Percentiles rank a stretch among this genome's conserved stretches.
Conservation (phyloP, 2,797 vertebrate genomes). For the Poliocrania exsul region DNA sequence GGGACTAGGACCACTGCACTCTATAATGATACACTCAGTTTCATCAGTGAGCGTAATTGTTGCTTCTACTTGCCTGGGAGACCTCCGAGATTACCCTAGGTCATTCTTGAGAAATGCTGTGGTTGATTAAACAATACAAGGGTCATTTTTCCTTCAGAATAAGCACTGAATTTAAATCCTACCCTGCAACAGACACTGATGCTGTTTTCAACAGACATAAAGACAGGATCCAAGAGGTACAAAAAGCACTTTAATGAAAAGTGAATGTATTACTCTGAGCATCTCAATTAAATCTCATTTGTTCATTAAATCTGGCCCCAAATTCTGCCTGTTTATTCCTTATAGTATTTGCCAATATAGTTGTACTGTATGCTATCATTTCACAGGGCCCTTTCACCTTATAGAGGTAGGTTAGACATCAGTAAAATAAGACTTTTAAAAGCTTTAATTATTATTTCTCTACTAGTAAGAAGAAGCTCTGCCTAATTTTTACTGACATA, state of each 20-base stretch:
- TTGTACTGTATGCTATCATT: not conserved
- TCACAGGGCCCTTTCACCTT: not conserved
- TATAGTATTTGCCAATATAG: not conserved
- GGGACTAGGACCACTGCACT: not conserved
- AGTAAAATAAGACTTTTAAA: not conserved
- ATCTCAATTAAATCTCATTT: not conserved
- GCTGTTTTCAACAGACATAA: not conserved
- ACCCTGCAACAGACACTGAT: not conserved
- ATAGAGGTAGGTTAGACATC: not conserved
- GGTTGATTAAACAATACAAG: not conserved
- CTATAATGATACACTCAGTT: not conserved
- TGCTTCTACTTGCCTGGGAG: not conserved
- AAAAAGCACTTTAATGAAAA: not conserved
- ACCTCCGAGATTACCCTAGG: not conserved
- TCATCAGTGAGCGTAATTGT: conserved; percentile 7
- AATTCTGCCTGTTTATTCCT: not conserved
- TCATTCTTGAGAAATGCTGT: not conserved
- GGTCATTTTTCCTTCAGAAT: not conserved
- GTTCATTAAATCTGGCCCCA: not conserved
- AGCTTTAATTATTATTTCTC: not conserved
- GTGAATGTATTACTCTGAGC: not conserved
- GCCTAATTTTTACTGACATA: not conserved
- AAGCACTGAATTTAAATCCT: not conserved
- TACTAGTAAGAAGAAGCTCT: not conserved
- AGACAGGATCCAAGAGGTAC: not conserved